Percentiles rank a stretch among this genome's conserved stretches.
Conservation (phyloP, 2,113 vertebrate genomes). For the Dicerorhinus sumatrensis region DNA sequence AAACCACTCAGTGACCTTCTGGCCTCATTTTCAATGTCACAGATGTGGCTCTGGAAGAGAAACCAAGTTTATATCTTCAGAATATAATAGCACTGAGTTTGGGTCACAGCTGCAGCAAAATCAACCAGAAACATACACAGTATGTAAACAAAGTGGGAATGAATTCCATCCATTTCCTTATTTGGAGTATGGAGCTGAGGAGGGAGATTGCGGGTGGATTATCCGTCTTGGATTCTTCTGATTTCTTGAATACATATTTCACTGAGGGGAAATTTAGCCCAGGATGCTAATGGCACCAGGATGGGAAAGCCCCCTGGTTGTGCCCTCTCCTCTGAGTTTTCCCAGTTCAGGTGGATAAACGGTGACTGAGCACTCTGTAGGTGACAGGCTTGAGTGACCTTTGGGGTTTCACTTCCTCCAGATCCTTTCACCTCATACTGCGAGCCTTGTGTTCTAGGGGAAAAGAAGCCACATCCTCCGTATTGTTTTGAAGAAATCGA, state of each 20-base stretch:
- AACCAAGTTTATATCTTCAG: neutral
- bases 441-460: neutral
- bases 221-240: neutral
- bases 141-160: neutral
- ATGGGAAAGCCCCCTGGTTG: neutral
- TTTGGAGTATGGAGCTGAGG: neutral
- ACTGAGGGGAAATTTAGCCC: neutral
- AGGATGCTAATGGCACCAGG: neutral
- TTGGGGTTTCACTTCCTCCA: neutral
- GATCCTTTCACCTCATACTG: neutral
- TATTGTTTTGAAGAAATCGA: neutral
- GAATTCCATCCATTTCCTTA: neutral
- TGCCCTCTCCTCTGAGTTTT: neutral
- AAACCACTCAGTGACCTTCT: constrained; percentile 25
- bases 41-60: constrained; percentile 37
- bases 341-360: neutral
- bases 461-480: neutral
- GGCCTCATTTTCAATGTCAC: constrained; percentile 49
- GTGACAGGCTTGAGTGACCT: neutral
- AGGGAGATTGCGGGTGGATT: neutral
- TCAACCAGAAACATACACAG: neutral
- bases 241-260: constrained; percentile 7
- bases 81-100: constrained; percentile 21
- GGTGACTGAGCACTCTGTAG: neutral
- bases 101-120: constrained; percentile 53